Percentiles rank a stretch among this genome's conserved stretches.
phyloP scores from a whole-genome alignment of 2,113 vertebrate species.

The Todiramphus saurophagus region DNA sequence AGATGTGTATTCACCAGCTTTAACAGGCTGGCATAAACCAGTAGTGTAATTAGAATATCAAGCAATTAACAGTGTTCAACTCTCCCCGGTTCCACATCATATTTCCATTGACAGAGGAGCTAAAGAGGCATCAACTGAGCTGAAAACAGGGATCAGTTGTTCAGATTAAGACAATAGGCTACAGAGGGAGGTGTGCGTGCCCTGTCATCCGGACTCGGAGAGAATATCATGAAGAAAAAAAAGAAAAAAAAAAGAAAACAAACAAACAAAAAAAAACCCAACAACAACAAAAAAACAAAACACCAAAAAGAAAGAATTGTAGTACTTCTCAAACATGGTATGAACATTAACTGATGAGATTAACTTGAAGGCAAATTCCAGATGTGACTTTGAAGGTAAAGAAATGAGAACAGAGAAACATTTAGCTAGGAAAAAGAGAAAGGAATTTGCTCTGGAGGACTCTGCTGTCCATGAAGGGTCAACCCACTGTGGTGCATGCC shows the following conservation, averaged over 20 bases:
- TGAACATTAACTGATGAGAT: background rate
- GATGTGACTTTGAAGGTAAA: background rate
- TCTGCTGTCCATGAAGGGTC: background rate
- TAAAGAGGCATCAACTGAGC: background rate
- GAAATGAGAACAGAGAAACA: background rate
- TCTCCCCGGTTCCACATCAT: background rate
- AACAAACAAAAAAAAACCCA: too few species aligned
- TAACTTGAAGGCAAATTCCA: background rate
- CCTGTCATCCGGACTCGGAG: background rate
- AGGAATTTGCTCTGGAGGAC: background rate
- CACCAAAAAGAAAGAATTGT: background rate
- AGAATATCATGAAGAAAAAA: background rate
- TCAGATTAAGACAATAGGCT: background rate
- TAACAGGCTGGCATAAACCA: background rate
- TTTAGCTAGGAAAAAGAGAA: background rate
- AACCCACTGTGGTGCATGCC: rapidly evolving
- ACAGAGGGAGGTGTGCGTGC: background rate
- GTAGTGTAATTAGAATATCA: background rate
- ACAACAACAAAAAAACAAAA: too few species aligned
- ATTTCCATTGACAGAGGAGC: background rate
- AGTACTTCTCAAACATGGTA: background rate
- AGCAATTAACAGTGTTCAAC: background rate
- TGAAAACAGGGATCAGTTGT: background rate
- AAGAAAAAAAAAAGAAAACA: background rate
- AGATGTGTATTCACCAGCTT: background rate